Evolutionary conservation across 2,113 vertebrate genomes (phyloP), one percentile per base, ranked within the genome.

Genomic region (Lethenteron reissneri): DNA sequence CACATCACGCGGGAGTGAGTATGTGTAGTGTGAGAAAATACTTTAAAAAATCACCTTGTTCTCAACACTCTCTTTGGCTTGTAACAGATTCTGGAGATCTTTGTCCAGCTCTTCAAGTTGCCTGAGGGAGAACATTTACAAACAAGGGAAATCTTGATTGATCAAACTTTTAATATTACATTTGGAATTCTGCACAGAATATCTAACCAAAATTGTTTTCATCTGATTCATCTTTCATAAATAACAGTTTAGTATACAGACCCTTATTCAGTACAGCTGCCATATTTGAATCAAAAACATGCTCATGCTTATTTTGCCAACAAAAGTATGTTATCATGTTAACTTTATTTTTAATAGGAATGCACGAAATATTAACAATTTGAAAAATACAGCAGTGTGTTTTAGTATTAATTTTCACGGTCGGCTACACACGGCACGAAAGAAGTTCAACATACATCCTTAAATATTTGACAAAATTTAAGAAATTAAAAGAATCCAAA

Each of bases 41-140:
- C n/a, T 68, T 21, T 11, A 68, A 68, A 68, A n/a, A 17, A 78
- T 74, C 82, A 96, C 94, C 87, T 99, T 97, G 78, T 88, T 91
- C 80, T 99, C 94, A 69, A 92, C 90, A 56, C 84, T 95, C 79
- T 99, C 92, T 80, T 97, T 97, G 76, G 87, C 95, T 71, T 86
- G 87, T 72, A 87, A 97, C 73, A 99, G 85, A 62, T 90, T 88
- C 70, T 95, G 87, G 71, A 99, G 83, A 76, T 99, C 94, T 83
- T 95, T 95, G 74, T 91, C 92, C 75, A 99, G 83, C 6, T 90
- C 86, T 75, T 92, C 88, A 56, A 99, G 81, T 75, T 95, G 90
- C 77, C 92, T 99, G 75, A 71, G 56, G 79, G 72, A 11, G 64
- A 75, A 72, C 4, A 76, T 10, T 59, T n/a, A 19, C 57, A 72